Base-by-base conservation (phyloP, 2,797 vertebrate species). In the Epinephelus awoara region DNA sequence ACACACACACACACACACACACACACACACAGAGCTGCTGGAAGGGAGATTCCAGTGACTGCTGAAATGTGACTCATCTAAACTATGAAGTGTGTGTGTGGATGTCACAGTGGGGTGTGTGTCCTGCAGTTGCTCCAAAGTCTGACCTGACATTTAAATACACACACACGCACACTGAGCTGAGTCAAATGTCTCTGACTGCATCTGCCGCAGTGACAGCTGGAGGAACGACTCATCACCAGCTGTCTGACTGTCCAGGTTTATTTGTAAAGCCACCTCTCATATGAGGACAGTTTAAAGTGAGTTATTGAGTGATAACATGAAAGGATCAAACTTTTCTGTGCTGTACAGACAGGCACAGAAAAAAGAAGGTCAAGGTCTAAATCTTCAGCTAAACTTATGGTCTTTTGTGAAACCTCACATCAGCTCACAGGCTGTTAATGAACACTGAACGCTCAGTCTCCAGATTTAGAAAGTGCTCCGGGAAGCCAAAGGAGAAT, bases 21-120 rank as follows among this genome's bases (percentile, higher is more conserved):
- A 19, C 49, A 54, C 5, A 25, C 62, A 52, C 51, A 51, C 79
- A 72, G 67, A 87, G 87, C 79, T 87, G 88, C 61, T 72, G 29
- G 56, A 50, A 7, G 55, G 42, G 59, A 74, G 80, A 85, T 78
- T 86, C 82, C 67, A 65, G 54, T 42, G 27, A 65, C 23, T 9
- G 72, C 74, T 72, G 75, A 85, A 88, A 91, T 90, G 74, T 88
- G 83, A 90, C 77, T 91, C 85, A 89, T 92, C 75, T 38, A 0
- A 82, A 63, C 70, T 80, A 82, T 80, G 76, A 74, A 49, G 61
- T 64, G 61, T 10, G n/a, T 71, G 57, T 58, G 17, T 42, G 70
- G 52, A 64, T 81, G 55, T 88, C 79, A 67, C 69, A 72, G 76
- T 2, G 46, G 85, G 65, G 85, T 67, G 85, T 81, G 84, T 62